A percentile compares a stretch with the other conserved stretches of the same genome.
Evolutionary conservation across 2,888 invertebrate species (phyloP).

Genomic region (Eupithecia subfuscata): DNA sequence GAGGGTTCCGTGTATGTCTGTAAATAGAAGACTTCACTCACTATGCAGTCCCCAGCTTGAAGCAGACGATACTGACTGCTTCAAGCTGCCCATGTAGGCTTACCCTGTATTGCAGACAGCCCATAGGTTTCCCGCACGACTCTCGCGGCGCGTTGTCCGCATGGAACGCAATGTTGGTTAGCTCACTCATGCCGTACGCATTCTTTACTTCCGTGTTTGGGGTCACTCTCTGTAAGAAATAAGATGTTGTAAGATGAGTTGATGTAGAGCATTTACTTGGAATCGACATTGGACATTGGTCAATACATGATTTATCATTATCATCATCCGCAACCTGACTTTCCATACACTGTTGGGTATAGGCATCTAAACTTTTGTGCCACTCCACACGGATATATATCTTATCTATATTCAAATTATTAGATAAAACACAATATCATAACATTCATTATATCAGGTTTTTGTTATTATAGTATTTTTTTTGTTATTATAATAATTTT

Average conservation of each 20-base stretch:
- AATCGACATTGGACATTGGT: background rate
- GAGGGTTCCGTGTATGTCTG: too few species aligned
- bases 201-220: constrained; percentile 60
- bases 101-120: constrained; percentile 64
- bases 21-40: too few species aligned
- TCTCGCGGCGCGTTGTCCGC: constrained; percentile 48
- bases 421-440: too few species aligned
- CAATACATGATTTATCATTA: background rate
- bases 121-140: constrained; percentile 61
- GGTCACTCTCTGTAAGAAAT: constrained; percentile 53
- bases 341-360: background rate
- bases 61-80: too few species aligned
- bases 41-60: too few species aligned
- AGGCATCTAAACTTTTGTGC: too few species aligned
- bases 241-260: too few species aligned
- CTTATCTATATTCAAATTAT: too few species aligned
- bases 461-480: too few species aligned
- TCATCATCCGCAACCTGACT: background rate
- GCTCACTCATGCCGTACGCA: constrained; percentile 69
- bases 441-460: too few species aligned
- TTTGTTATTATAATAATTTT: too few species aligned
- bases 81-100: constrained; percentile 27
- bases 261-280: background rate
- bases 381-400: too few species aligned
- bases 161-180: constrained; percentile 56